Evolutionary conservation across 2,113 vertebrate species (phyloP).

Genomic region (Nothocercus julius): DNA sequence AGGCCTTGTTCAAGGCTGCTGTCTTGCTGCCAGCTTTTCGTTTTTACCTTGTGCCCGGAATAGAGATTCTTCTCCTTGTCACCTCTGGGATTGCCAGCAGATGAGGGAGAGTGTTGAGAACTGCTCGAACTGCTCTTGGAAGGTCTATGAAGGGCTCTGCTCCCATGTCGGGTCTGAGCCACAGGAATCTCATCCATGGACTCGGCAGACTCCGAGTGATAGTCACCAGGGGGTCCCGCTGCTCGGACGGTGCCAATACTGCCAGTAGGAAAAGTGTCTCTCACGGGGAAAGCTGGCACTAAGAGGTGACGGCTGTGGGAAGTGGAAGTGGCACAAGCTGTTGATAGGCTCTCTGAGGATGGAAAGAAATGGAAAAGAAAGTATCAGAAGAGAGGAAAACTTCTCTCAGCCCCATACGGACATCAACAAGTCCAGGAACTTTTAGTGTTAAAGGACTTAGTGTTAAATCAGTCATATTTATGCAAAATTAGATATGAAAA

Average conservation of each 20-base stretch:
- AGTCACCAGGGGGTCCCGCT: constrained; percentile 79
- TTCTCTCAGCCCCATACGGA: neutral
- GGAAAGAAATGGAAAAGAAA: constrained; percentile 18
- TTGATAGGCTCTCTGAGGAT: neutral
- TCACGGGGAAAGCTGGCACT: constrained; percentile 76
- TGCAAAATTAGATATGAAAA: neutral
- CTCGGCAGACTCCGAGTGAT: constrained; percentile 87
- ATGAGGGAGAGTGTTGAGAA: constrained; percentile 8
- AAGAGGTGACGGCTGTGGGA: constrained; percentile 73
- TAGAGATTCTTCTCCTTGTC: constrained; percentile 37
- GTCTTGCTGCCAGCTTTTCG: constrained; percentile 64
- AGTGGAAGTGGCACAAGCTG: neutral
- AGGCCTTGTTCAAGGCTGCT: constrained; percentile 34
- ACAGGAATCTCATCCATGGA: constrained; percentile 92
- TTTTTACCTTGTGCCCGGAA: constrained; percentile 74
- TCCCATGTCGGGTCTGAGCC: constrained; percentile 85
- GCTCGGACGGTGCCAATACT: constrained; percentile 67
- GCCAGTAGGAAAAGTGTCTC: constrained; percentile 62
- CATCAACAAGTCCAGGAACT: neutral
- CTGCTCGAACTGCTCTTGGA: neutral
- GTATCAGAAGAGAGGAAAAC: neutral
- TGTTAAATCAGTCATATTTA: neutral
- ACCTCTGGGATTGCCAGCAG: neutral
- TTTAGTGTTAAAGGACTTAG: neutral
- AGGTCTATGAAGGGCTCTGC: constrained; percentile 57